A percentile compares a stretch with the other conserved stretches of the same genome.
Conservation (phyloP, 2,888 invertebrate genomes). For the Hetaerina titia region DNA sequence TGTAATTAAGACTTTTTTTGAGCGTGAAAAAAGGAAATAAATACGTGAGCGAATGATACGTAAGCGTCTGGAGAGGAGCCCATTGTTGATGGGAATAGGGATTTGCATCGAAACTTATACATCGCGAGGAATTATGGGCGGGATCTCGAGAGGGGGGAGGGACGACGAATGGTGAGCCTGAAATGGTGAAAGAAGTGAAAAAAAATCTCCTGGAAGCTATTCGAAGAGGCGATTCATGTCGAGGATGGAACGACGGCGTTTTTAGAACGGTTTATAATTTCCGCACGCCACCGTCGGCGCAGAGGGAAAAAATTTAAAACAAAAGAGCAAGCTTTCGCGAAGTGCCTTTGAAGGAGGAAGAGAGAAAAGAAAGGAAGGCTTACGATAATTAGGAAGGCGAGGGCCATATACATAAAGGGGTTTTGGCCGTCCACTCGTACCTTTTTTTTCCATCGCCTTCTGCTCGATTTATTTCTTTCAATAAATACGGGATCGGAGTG, state of each 20-base stretch:
- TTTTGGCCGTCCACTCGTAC: background rate
- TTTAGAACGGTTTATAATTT: background rate
- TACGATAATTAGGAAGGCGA: background rate
- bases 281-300: background rate
- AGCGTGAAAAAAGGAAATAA: background rate
- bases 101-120: background rate
- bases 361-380: background rate
- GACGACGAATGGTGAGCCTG: too few species aligned
- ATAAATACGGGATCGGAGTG: background rate
- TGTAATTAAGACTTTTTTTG: background rate
- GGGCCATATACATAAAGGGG: background rate
- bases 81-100: background rate
- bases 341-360: background rate
- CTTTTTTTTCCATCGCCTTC: background rate
- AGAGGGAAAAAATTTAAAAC: background rate
- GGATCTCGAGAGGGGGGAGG: background rate
- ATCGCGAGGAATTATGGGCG: constrained; percentile 19
- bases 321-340: background rate
- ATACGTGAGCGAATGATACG: background rate
- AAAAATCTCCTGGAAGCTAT: background rate
- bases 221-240: background rate
- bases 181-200: background rate
- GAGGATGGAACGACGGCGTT: background rate
- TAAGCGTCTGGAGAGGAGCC: background rate
- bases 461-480: background rate